Conservation (phyloP, 2,888 invertebrate genomes). For the Eurytoma californica region DNA sequence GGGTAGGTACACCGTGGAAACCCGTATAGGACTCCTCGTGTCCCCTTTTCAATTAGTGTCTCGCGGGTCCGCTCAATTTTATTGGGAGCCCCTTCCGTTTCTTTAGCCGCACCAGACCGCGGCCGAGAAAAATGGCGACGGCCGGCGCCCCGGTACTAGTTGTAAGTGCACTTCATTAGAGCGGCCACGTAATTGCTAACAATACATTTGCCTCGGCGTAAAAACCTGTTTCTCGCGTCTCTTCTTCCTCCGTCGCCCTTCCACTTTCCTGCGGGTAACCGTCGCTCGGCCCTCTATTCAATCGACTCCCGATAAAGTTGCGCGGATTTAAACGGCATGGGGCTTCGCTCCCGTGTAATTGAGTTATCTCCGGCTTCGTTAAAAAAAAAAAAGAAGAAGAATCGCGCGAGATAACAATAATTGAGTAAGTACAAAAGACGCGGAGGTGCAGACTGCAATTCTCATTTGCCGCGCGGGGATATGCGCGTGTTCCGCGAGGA, state of each 20-base stretch:
- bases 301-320: too few relatives aligned
- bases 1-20: background rate
- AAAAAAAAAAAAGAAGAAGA: too few relatives aligned
- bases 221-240: slow-evolving; percentile 33
- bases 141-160: slow-evolving; percentile 26
- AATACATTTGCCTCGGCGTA: slow-evolving; percentile 27
- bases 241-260: background rate
- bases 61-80: background rate
- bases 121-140: background rate
- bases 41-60: slow-evolving; percentile 35
- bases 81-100: background rate
- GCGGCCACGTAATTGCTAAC: slow-evolving; percentile 50
- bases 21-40: background rate
- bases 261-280: too few relatives aligned
- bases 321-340: too few relatives aligned
- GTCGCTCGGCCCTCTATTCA: too few relatives aligned
- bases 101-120: background rate
- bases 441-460: background rate
- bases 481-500: too few relatives aligned
- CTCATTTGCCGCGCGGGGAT: background rate
- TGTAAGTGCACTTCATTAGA: slow-evolving; percentile 48
- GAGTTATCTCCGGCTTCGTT: too few relatives aligned
- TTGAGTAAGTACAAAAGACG: too few relatives aligned
- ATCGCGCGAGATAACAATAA: too few relatives aligned
- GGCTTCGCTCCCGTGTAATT: too few relatives aligned